Evolutionary conservation across 2,113 vertebrate species (phyloP), one percentile per base, ranked within the genome.

Genomic region (Ophthalmolycus amberensis): DNA sequence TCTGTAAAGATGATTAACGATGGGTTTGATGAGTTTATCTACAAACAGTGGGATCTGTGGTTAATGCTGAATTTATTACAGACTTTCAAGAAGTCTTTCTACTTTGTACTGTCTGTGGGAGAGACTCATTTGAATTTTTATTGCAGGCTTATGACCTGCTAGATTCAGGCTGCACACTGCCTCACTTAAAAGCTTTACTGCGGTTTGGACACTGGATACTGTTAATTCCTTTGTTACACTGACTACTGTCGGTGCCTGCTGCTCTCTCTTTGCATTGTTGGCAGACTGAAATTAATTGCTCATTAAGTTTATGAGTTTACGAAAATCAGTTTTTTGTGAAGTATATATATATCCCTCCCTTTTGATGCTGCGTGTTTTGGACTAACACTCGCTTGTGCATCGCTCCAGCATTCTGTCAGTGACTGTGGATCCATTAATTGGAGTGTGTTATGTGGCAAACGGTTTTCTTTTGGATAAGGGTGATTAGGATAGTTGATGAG

Each of bases 401-500:
- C 63, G 52, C 40, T 83, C 75, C 52, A 25, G 52, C 56, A 20
- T 88, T 85, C 79, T 87, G 73, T 89, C 90, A 85, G 44, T 84
- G 84, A 69, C 70, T 65, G 77, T 77, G 74, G 82, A 89, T 82
- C 83, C 80, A 89, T 90, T 90, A 86, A 89, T 83, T 68, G 86
- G 77, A 78, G 59, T 70, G 38, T 12, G 72, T 67, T 79, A 86
- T 86, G 88, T 77, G 71, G 89, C 86, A 80, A 87, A 81, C 59
- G 56, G 71, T 87, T 91, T 86, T 90, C 77, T 81, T 87, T 91
- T 86, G 83, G 85, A 85, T 88, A 80, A 69, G 84, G 87, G 86
- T 86, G 90, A 92, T 91, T 90, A 91, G 81, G 83, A 85, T 88
- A 79, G 90, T 90, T 91, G 91, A 90, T 90, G 89, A 85, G 85